Conservation (phyloP, 2,797 vertebrate species). For the Pseudocheirus occidentalis region DNA sequence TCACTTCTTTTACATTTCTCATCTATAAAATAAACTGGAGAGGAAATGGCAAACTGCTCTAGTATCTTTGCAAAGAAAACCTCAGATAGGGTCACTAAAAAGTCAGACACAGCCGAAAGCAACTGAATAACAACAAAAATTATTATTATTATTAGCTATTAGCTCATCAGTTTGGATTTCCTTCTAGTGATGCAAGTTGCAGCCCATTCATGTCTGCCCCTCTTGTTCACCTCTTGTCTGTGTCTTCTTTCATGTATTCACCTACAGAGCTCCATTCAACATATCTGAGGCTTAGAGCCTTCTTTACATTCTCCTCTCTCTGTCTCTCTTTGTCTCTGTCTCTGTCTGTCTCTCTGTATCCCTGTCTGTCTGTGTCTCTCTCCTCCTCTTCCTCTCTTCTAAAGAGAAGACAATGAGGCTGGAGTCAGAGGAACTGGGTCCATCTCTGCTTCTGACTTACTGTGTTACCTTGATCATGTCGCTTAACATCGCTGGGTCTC, state of each 20-base stretch:
- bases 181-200: neutral
- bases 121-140: neutral
- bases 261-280: neutral
- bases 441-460: no score
- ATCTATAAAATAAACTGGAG: neutral
- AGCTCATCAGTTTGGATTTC: neutral
- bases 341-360: no score
- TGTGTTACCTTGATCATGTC: no score
- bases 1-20: neutral
- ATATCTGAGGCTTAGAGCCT: neutral
- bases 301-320: neutral
- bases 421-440: no score
- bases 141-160: neutral
- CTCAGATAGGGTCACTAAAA: neutral
- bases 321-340: no score
- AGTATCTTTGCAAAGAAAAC: neutral
- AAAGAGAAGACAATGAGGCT: neutral
- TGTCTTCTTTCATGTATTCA: neutral
- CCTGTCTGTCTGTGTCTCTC: no score
- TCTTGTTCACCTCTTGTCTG: neutral
- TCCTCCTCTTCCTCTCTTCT: neutral
- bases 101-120: neutral
- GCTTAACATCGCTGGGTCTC: no score
- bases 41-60: neutral
- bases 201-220: neutral